These are phyloP conservation scores for Petrocephalus schoutedeni DNA, from an alignment of 2,797 vertebrate species.

Conservation along the genomic window DNA sequence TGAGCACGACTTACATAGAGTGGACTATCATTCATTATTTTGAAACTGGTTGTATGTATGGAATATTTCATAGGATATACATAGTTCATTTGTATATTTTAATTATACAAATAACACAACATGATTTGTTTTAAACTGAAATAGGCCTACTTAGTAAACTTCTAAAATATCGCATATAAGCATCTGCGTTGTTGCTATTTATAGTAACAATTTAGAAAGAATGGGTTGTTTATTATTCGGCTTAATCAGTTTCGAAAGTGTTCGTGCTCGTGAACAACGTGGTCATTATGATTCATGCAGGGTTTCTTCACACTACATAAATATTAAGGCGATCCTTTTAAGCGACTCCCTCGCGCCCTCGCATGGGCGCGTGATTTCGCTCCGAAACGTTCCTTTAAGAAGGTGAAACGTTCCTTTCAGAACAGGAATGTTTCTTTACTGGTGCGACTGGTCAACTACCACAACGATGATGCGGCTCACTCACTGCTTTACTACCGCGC, in stretches of 20 bases:
- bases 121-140: neutral
- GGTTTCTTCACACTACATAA: neutral
- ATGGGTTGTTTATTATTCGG: neutral
- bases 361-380: neutral
- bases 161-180: neutral
- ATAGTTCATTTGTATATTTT: neutral
- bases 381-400: neutral
- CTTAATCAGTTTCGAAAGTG: neutral
- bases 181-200: neutral
- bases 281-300: neutral
- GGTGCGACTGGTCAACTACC: neutral
- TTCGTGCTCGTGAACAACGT: neutral
- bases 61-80: neutral
- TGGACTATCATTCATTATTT: neutral
- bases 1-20: constrained; percentile 46
- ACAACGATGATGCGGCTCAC: neutral
- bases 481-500: neutral
- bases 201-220: neutral
- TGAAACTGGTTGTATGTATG: neutral
- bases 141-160: neutral
- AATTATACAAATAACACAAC: neutral
- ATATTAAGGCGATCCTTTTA: neutral
- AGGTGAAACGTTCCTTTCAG: neutral
- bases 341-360: neutral
- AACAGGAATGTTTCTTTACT: neutral